Conservation (phyloP, 2,797 vertebrate genomes). For the Cichlasoma orientale region DNA sequence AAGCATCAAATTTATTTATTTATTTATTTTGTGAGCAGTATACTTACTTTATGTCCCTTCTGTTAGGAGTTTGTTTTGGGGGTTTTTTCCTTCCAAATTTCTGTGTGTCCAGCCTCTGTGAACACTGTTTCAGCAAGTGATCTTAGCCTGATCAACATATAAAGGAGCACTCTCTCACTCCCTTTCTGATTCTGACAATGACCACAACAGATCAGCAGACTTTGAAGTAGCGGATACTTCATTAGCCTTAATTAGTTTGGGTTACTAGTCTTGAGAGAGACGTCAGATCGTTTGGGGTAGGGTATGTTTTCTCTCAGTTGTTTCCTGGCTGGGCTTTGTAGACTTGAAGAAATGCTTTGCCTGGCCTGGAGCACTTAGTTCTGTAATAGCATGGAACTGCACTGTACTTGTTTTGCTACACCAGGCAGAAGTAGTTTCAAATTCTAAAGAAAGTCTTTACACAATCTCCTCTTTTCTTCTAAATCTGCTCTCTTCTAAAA, state of each 20-base stretch:
- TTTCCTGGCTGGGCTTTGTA: slow-evolving; percentile 36
- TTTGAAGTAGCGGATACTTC: slow-evolving; percentile 76
- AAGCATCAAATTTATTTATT: background rate
- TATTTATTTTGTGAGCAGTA: background rate
- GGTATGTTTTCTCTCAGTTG: slow-evolving; percentile 28
- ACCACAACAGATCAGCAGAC: slow-evolving; percentile 52
- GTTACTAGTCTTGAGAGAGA: slow-evolving; percentile 46
- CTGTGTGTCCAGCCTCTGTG: background rate
- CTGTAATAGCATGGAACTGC: background rate
- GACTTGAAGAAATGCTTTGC: background rate
- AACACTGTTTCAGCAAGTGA: slow-evolving; percentile 44
- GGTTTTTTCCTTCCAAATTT: too few relatives aligned
- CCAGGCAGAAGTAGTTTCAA: background rate
- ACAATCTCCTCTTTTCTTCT: background rate
- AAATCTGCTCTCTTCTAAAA: background rate
- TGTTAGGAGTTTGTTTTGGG: too few relatives aligned
- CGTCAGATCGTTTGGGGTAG: slow-evolving; percentile 40
- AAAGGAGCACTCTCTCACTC: slow-evolving; percentile 46
- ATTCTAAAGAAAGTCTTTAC: background rate
- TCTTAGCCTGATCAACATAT: slow-evolving; percentile 4
- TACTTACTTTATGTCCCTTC: background rate
- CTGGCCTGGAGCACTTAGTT: background rate
- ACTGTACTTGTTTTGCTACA: background rate
- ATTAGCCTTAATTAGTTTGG: slow-evolving; percentile 74
- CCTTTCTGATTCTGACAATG: slow-evolving; percentile 46